These are phyloP conservation scores for Tryphoninae sp. DNA, from an alignment of 2,888 invertebrate species.

Conservation along the genomic window DNA sequence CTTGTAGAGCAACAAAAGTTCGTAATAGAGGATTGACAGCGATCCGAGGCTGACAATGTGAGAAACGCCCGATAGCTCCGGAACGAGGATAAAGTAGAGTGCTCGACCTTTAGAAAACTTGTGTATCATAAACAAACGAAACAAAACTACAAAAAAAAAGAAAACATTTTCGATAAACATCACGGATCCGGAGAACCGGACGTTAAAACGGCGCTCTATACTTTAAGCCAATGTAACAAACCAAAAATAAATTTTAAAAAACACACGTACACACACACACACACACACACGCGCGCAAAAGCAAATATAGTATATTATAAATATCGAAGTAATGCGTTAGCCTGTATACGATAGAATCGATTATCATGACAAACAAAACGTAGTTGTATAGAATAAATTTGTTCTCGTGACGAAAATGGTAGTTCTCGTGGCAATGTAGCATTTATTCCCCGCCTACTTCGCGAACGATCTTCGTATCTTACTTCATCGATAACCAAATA, in stretches of 20 bases:
- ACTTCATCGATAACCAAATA: constrained; percentile 12
- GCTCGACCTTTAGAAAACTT: constrained; percentile 74
- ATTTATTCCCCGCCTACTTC: no score
- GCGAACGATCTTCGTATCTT: no score
- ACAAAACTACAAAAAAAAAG: not conserved
- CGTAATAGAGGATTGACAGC: not conserved
- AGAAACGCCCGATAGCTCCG: constrained; percentile 12
- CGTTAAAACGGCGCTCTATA: constrained; percentile 65
- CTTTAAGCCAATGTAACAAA: constrained; percentile 77
- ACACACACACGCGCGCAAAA: constrained; percentile 46
- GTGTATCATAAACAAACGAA: constrained; percentile 71
- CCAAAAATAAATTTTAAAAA: constrained; percentile 57
- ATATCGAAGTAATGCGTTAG: constrained; percentile 71
- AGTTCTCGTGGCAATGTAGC: constrained; percentile 1
- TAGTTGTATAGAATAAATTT: constrained; percentile 80
- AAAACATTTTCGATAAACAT: constrained; percentile 71
- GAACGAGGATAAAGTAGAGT: constrained; percentile 50
- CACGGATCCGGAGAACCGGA: constrained; percentile 61
- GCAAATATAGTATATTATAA: constrained; percentile 59
- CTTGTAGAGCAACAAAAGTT: constrained; percentile 44
- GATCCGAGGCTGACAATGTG: not conserved
- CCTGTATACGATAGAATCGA: constrained; percentile 65
- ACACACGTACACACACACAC: not conserved
- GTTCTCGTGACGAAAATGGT: constrained; percentile 74
- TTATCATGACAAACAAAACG: constrained; percentile 60